These are phyloP conservation scores for Platypus cylindrus DNA, from an alignment of 2,888 invertebrate species.

Conservation along the genomic window DNA sequence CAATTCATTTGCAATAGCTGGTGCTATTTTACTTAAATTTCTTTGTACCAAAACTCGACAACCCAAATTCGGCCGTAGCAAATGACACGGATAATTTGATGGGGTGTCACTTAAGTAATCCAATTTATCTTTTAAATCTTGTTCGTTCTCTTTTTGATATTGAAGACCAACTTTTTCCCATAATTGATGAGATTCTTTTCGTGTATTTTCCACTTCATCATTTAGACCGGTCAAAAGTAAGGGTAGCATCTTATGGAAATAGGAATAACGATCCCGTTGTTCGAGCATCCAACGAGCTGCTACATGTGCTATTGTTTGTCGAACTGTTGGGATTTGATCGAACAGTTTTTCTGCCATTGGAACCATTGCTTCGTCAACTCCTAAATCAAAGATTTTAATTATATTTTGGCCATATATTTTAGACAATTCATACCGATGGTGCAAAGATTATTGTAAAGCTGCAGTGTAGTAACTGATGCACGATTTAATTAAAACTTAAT, in stretches of 20 bases:
- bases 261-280: slow-evolving; percentile 78
- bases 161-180: slow-evolving; percentile 67
- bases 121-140: slow-evolving; percentile 69
- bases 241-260: slow-evolving; percentile 75
- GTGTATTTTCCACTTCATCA: slow-evolving; percentile 67
- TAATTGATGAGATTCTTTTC: slow-evolving; percentile 44
- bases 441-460: neutral
- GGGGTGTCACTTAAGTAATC: slow-evolving; percentile 59
- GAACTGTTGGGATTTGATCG: slow-evolving; percentile 68
- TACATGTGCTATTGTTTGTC: slow-evolving; percentile 62
- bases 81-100: slow-evolving; percentile 57
- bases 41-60: slow-evolving; percentile 37
- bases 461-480: neutral
- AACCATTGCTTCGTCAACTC: slow-evolving; percentile 51
- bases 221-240: slow-evolving; percentile 73
- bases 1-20: slow-evolving; percentile 58
- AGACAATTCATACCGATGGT: too few species aligned
- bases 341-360: slow-evolving; percentile 80
- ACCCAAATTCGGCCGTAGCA: slow-evolving; percentile 72
- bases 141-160: slow-evolving; percentile 77
- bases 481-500: neutral
- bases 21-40: slow-evolving; percentile 60
- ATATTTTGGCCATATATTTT: too few species aligned
- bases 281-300: slow-evolving; percentile 67
- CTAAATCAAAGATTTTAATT: slow-evolving; percentile 5